Base-by-base conservation (phyloP, 2,888 invertebrate species). In the Caenorhabditis becei region DNA sequence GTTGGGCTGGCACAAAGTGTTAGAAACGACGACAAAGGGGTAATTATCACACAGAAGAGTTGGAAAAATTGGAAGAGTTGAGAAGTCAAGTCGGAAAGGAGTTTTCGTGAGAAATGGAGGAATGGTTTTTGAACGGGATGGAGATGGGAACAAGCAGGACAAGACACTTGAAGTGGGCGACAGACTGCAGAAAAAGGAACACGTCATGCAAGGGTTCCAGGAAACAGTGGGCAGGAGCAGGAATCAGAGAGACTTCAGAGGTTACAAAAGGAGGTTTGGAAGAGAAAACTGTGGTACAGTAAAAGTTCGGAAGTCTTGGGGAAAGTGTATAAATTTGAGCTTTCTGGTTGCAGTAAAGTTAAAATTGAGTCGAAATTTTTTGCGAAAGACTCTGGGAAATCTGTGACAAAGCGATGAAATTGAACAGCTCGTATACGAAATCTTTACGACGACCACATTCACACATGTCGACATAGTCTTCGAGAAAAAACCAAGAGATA, bases 111-210 rank as follows among this genome's bases (percentile, higher is more conserved):
- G 35, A 59, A 74, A 26, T 37, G 44, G 28, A 44, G n/a, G 62
- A n/a, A 41, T 71, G 72, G 54, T 72, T 72, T 72, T 72, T 72
- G 72, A 72, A 72, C 72, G 54, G 65, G 32, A 32, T 32, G 32
- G 32, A 32, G 32, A 10, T 32, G 32, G 32, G 26, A 63, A 65
- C 56, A 63, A 72, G 41, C 58, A 37, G 41, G 62, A 72, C 72
- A 72, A 72, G 63, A 49, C 54, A 72, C 72, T 72, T 72, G 72
- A 72, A 58, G 35, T 47, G 20, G 18, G 24, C 23, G 23, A 51
- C 32, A 5, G 63, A 72, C 47, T 28, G 49, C 44, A 54, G 53
- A 62, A 51, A 24, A 24, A 28, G 59, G 41, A 56, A 53, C 61
- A 71, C 71, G 71, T 62, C 71, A 71, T 26, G 35, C 5, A 32